These are phyloP conservation scores for Amphipoea oculea DNA, from an alignment of 2,888 invertebrate species.

Conservation along the genomic window DNA sequence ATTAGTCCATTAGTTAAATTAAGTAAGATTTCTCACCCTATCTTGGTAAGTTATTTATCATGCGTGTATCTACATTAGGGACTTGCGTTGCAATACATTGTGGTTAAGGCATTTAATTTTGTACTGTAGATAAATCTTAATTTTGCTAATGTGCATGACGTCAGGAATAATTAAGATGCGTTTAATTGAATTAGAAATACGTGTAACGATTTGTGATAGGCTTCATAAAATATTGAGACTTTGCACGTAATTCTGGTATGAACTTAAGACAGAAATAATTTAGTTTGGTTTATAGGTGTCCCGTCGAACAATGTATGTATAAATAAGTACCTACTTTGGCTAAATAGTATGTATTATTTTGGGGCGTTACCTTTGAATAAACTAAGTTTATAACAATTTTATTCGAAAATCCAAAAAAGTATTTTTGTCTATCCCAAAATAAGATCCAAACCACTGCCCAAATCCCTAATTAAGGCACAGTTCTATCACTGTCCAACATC, in stretches of 20 bases:
- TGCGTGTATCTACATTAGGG: constrained; percentile 81
- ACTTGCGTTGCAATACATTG: constrained; percentile 84
- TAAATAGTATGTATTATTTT: neutral
- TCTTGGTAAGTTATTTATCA: constrained; percentile 86
- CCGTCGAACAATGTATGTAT: neutral
- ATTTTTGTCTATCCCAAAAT: neutral
- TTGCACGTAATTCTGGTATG: neutral
- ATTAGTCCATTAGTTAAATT: constrained; percentile 89
- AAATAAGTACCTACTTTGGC: neutral
- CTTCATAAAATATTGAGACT: neutral
- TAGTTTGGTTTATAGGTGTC: neutral
- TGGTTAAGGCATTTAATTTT: constrained; percentile 88
- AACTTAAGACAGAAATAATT: neutral
- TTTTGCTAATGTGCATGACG: constrained; percentile 78
- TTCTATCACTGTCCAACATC: constrained; percentile 19
- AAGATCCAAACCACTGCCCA: constrained; percentile 6
- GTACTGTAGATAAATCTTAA: constrained; percentile 82
- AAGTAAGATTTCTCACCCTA: constrained; percentile 87
- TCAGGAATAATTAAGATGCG: constrained; percentile 61
- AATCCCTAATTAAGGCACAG: constrained; percentile 13
- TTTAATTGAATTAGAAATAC: constrained; percentile 42
- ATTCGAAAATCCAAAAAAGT: accelerated
- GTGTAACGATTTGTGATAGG: constrained; percentile 24
- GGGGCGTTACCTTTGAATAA: neutral
- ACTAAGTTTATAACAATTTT: neutral